Base-by-base conservation (phyloP, 1,140 invertebrate genomes). In the Cardiocondyla obscurior region DNA sequence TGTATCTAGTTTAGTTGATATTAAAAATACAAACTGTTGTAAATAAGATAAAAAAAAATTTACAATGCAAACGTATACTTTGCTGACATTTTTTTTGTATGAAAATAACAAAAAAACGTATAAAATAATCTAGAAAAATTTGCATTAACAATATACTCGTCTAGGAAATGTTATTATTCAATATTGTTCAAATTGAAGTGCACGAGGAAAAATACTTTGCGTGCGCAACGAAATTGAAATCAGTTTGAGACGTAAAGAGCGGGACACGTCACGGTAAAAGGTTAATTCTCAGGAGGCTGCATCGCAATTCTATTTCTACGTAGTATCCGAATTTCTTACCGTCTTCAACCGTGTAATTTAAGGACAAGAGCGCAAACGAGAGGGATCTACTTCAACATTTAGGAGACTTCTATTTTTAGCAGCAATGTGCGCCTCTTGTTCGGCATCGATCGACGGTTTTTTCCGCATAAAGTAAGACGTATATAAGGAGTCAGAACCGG, bases 351-450 rank as follows among this genome's bases (percentile, higher is more conserved):
- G n/a, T 25, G 25, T 28, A n/a, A 28, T 12, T 53, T 58, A 44
- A 74, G 25, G 25, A n/a, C 25, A 36, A 44, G 67, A 51, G 30
- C 4, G 10, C 30, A 30, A 33, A 69, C 46, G 7, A 73, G 33
- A 57, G n/a, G n/a, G 49, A 8, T 19, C n/a, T 81, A 58, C 58
- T 85, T 86, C 60, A 85, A 85, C 72, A 89, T 88, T 86, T 86
- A 88, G 73, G 49, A 70, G 44, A 12, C 22, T 70, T 70, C 87
- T 89, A 86, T 88, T 89, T 89, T 82, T 36, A 81, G 87, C 76
- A 62, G 22, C 58, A 19, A 14, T 84, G 12, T 84, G 46, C 46
- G 36, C 51, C 79, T 67, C 70, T 86, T 69, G 84, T 77, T 28
- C 70, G 16, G 25, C 77, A 89, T 89, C 76, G 87, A 89, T 89